Conservation (phyloP, 2,113 vertebrate genomes). For the Pituophis catenifer region DNA sequence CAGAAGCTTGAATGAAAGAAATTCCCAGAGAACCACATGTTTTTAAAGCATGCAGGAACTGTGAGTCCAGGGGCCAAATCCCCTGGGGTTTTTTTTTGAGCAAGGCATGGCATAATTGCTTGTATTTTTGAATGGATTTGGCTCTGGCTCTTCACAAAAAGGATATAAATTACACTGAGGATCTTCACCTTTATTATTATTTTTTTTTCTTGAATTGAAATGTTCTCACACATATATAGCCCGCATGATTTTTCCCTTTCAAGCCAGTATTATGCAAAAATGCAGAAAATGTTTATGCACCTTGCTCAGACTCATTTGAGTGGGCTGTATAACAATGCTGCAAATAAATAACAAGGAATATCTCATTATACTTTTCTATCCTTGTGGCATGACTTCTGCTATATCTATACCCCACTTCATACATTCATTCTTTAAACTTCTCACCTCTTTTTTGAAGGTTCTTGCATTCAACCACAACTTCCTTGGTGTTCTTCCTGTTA, state of each 20-base stretch:
- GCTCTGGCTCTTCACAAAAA: not conserved
- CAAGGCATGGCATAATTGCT: not conserved
- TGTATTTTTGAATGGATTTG: not conserved
- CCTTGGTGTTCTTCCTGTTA: not conserved
- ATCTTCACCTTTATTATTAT: not conserved
- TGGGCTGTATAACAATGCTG: not conserved
- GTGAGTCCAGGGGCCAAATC: not conserved
- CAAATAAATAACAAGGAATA: not conserved
- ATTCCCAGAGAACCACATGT: not conserved
- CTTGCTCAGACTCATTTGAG: not conserved
- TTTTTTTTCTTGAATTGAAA: not conserved
- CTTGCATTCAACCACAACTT: not conserved
- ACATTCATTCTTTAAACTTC: not conserved
- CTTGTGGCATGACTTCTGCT: not conserved
- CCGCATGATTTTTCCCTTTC: not conserved
- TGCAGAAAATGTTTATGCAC: not conserved
- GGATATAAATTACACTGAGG: not conserved
- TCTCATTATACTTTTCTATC: not conserved
- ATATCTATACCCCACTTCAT: not conserved
- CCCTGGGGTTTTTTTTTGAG: not conserved
- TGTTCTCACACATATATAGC: not conserved
- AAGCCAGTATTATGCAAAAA: not conserved
- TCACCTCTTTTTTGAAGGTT: not conserved
- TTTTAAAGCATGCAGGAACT: not conserved
- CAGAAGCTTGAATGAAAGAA: not conserved